A percentile compares a stretch with the other conserved stretches of the same genome.
Evolutionary conservation across 2,797 vertebrate genomes (phyloP).

Genomic region (Apogon talboti): DNA sequence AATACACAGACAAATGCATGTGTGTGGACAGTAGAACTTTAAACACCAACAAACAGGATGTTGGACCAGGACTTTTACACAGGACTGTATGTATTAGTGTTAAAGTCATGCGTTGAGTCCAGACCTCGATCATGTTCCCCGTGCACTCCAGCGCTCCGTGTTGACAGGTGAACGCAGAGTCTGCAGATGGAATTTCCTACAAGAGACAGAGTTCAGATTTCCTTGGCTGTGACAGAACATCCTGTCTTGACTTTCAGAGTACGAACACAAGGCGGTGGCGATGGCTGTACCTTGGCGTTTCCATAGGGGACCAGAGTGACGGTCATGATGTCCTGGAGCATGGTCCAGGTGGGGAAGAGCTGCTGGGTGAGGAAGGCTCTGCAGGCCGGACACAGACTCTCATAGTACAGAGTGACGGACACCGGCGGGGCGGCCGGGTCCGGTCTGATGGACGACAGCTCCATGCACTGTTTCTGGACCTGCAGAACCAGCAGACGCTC

Average conservation of each 20-base stretch:
- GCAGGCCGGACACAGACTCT: conserved; percentile 88
- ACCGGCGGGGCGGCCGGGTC: conserved; percentile 67
- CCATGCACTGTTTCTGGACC: conserved; percentile 85
- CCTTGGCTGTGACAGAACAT: background rate
- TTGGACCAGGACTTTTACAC: no score
- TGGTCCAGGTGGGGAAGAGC: conserved; percentile 89
- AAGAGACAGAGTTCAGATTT: background rate
- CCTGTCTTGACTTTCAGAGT: background rate
- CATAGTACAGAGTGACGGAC: conserved; percentile 88
- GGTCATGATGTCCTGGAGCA: conserved; percentile 85
- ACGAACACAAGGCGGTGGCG: background rate
- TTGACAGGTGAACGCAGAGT: conserved; percentile 86
- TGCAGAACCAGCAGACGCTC: conserved; percentile 32
- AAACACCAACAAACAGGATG: no score
- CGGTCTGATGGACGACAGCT: conserved; percentile 57
- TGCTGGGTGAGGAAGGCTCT: conserved; percentile 81
- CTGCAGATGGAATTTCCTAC: conserved; percentile 75
- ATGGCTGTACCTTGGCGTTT: conserved; percentile 80
- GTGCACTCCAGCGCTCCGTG: conserved; percentile 87
- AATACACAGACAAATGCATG: no score
- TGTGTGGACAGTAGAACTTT: no score
- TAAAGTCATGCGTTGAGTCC: background rate
- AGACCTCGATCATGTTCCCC: conserved; percentile 90
- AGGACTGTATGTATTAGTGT: no score
- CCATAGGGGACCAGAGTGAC: conserved; percentile 91